Base-by-base conservation (phyloP, 2,113 vertebrate genomes). In the Lagopus muta region DNA sequence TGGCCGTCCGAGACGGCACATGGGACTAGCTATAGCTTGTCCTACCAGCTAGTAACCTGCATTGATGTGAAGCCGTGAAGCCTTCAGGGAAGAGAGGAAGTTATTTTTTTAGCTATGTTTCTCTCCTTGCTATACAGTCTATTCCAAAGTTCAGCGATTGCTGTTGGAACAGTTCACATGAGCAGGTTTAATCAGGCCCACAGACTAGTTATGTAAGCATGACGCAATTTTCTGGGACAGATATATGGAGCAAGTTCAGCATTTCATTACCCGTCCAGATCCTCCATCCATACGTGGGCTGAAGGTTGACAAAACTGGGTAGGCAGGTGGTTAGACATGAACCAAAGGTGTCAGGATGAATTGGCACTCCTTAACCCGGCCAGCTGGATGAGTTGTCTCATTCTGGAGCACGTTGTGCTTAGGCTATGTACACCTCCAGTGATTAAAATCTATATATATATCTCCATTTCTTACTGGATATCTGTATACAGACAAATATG, bases 141-240 rank as follows among this genome's bases (percentile, higher is more conserved):
- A 22, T 76, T 89, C 73, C 67, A 16, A 93, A 96, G 85, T 86
- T 93, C 89, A 81, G 82, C 45, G 54, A n/a, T 52, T 73, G 75
- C 67, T 82, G 54, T 57, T 89, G 50, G 67, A 91, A 70, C 38
- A 24, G 67, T 89, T 82, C 87, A 91, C 2, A 0, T 71, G 58
- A 89, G n/a, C 77, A 76, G 27, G 81, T 86, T 92, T 89, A 93
- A 88, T 89, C 92, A 92, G 69, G 82, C 71, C 64, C 60, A n/a
- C 65, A 91, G 89, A 74, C 72, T 64, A 67, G 89, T 95, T 95
- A 92, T 57, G 69, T 74, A 96, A 94, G 69, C 81, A 70, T 67
- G 82, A 89, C 1, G 28, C 60, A 64, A 93, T 88, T 88, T 85
- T 72, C 91, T 88, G 80, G 82, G 83, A 88, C 83, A 84, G 83